phyloP scores from a whole-genome alignment of 2,888 invertebrate species.

The Plagodis pulveraria region DNA sequence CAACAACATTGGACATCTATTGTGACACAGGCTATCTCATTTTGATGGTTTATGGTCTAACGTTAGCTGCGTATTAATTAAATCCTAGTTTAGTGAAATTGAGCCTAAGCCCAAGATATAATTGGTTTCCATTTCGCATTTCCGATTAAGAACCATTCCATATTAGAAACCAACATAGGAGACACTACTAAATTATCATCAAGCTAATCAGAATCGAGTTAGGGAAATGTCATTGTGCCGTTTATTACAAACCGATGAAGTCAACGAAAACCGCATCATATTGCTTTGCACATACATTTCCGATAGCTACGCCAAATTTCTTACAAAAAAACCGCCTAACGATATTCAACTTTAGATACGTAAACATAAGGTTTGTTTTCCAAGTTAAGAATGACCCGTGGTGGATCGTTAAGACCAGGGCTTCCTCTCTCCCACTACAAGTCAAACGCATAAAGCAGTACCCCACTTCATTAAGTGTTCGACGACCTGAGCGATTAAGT shows the following conservation, averaged over 20 bases:
- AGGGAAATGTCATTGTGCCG: conserved; percentile 6
- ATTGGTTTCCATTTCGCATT: no score
- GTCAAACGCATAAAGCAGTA: conserved; percentile 47
- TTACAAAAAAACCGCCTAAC: neutral
- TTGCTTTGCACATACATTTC: conserved; percentile 29
- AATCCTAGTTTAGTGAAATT: no score
- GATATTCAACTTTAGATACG: conserved; percentile 14
- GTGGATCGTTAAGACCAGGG: conserved; percentile 33
- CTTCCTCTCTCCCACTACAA: conserved; percentile 39
- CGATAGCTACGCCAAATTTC: conserved; percentile 14
- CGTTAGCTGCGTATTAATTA: no score
- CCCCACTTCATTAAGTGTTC: conserved; percentile 63
- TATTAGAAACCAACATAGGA: no score
- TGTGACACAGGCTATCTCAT: no score
- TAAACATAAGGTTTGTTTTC: conserved; percentile 26
- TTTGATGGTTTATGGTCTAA: no score
- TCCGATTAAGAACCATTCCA: no score
- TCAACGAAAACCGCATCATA: conserved; percentile 24
- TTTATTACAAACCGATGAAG: conserved; percentile 26
- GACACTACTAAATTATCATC: neutral
- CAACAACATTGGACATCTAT: no score
- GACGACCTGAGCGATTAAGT: conserved; percentile 59
- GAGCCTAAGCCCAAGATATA: no score
- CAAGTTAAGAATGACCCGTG: conserved; percentile 13
- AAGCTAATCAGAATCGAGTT: conserved; percentile 12